Evolutionary conservation across 2,797 vertebrate species (phyloP), one percentile per base, ranked within the genome.

Genomic region (Eulemur mongoz): DNA sequence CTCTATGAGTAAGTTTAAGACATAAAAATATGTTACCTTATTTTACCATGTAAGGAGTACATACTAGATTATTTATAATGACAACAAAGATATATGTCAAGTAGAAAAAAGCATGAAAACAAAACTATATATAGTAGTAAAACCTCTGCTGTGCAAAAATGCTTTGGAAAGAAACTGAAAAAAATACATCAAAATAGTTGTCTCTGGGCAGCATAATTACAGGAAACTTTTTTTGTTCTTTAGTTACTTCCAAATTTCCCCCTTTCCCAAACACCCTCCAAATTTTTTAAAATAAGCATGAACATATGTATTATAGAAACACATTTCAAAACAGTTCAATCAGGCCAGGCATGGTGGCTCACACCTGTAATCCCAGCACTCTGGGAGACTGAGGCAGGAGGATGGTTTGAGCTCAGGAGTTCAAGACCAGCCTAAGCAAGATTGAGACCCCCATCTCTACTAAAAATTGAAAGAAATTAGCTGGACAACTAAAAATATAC

Each of bases 21-120:
- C 43, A 89, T 78, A 63, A 69, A 95, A 88, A 67, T 52, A 92
- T 30, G 70, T 78, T 27, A 79, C 57, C 25, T 57, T 94, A 80
- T 61, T 82, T 65, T 65, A 65, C 38, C 35, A 54, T 27, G 69
- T 61, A 69, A 83, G 18, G 18, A 63, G 38, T 87, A 78, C 69
- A 63, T 57, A 78, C 25, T 54, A 18, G 59, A 79, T 65, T 93
- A 93, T 73, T 48, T 80, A 43, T 45, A 76, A 75, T 25, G 69
- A 40, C 81, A 89, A 65, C 32, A 90, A 32, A 79, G 85, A 85
- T 25, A 7, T 25, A 63, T 9, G 50, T 65, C 43, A 83, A 48
- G 8, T 14, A 83, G 61, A 15, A 81, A 87, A 76, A 69, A 81
- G 48, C 14, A 86, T 52, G 22, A 69, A 80, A 85, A 85, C 38